These are phyloP conservation scores for Chromoteleia sp. DNA, from an alignment of 2,888 invertebrate genomes.

Conservation along the genomic window DNA sequence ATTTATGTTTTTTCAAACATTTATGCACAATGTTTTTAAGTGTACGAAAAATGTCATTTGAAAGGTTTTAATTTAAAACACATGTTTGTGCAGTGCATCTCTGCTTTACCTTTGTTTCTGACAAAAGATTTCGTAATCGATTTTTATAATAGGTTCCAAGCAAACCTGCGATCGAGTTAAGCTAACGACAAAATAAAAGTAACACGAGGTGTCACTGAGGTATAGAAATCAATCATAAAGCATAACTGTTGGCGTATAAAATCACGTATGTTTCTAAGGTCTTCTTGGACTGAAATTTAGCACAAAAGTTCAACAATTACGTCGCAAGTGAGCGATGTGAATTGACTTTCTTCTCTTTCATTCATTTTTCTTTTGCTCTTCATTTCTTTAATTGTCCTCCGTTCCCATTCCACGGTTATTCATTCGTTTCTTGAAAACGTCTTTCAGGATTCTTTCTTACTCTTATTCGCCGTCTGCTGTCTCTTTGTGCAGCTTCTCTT, in stretches of 20 bases:
- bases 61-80: too few species aligned
- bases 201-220: not conserved
- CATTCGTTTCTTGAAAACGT: constrained; percentile 37
- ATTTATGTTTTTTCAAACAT: too few species aligned
- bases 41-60: too few species aligned
- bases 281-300: constrained; percentile 30
- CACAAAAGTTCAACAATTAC: constrained; percentile 46
- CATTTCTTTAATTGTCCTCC: constrained; percentile 54
- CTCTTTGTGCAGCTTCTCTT: constrained; percentile 47
- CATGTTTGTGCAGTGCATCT: not conserved
- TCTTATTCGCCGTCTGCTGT: constrained; percentile 39
- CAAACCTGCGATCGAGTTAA: not conserved
- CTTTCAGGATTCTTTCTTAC: constrained; percentile 34
- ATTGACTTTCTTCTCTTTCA: constrained; percentile 39
- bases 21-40: too few species aligned
- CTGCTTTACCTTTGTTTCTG: constrained; percentile 33
- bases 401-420: constrained; percentile 31
- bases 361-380: constrained; percentile 47
- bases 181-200: not conserved
- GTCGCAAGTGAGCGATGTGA: constrained; percentile 42
- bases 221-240: constrained; percentile 2
- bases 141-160: constrained; percentile 9
- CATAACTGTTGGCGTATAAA: constrained; percentile 31
- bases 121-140: constrained; percentile 18
- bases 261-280: constrained; percentile 24